phyloP scores from a whole-genome alignment of 2,797 vertebrate genomes.

The Anolis apletophallus region DNA sequence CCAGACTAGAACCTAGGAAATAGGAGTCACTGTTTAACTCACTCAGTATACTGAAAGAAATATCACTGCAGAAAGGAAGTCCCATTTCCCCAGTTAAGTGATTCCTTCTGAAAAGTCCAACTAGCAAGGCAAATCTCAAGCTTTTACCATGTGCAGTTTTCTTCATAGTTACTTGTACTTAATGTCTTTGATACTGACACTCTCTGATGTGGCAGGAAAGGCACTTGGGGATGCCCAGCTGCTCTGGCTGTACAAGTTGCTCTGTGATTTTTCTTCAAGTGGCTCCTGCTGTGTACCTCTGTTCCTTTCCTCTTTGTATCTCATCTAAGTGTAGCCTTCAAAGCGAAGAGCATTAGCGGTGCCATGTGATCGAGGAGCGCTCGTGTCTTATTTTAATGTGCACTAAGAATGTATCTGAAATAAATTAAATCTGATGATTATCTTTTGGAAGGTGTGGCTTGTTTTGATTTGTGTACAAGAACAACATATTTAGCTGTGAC shows the following conservation, averaged over 20 bases:
- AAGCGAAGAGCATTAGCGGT: constrained; percentile 56
- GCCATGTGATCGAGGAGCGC: constrained; percentile 42
- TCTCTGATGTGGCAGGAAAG: constrained; percentile 38
- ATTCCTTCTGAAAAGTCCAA: constrained; percentile 37
- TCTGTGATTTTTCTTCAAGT: constrained; percentile 46
- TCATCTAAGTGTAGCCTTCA: constrained; percentile 46
- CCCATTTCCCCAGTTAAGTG: neutral
- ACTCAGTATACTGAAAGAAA: neutral
- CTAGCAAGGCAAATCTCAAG: constrained; percentile 6
- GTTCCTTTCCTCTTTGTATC: constrained; percentile 40
- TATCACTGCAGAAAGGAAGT: neutral
- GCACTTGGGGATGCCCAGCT: constrained; percentile 15
- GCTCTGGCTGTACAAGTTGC: constrained; percentile 19
- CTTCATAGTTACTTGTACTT: constrained; percentile 3
- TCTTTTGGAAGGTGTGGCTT: constrained; percentile 12
- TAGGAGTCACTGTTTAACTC: constrained; percentile 22
- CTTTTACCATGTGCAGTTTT: constrained; percentile 25
- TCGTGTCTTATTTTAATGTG: constrained; percentile 43
- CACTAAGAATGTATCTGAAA: constrained; percentile 57
- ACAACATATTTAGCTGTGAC: neutral
- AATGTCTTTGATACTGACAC: constrained; percentile 33
- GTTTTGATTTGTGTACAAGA: constrained; percentile 13
- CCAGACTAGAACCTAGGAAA: constrained; percentile 47
- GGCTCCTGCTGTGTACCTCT: constrained; percentile 51
- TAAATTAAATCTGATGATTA: constrained; percentile 37